Evolutionary conservation across 2,888 invertebrate species (phyloP), one percentile per base, ranked within the genome.

Genomic region (Autographa pulchrina): DNA sequence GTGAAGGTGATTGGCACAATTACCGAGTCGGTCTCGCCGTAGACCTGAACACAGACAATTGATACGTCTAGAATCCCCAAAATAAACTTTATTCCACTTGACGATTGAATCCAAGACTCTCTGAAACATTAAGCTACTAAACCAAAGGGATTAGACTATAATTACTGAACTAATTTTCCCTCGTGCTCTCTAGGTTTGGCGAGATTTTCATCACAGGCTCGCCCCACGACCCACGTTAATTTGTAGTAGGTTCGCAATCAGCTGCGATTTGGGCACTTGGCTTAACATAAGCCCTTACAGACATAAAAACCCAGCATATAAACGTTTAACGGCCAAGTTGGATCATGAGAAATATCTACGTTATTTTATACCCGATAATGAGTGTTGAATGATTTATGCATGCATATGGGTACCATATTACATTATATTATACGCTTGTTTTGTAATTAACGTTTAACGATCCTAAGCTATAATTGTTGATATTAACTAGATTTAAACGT

Each of bases 91-190:
- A 85, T 85, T 83, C 70, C 61, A 68, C 61, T 63, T 63, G 41
- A 64, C 70, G 62, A 76, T 80, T 74, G 81, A 78, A 76, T 74
- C 62, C 73, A 72, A 71, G 78, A 83, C 74, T 71, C 68, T 66
- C 64, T 63, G 69, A 78, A 68, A 76, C 85, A 80, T 76, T 85
- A 83, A 82, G 81, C 82, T 76, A 83, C 78, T 78, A 83, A 83
- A 81, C 81, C 77, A 74, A 68, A 70, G 58, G 79, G 81, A 85
- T 85, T 81, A 84, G 73, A 81, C 81, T 79, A 79, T 83, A 84
- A 84, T 84, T 84, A 83, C 83, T 85, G 84, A 84, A 85, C 83
- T 84, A 84, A 84, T 83, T 85, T 85, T 77, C 81, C 77, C 85
- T 83, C 79, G 74, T 74, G 74, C 74, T 85, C 81, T 78, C 75